A percentile compares a stretch with the other conserved stretches of the same genome.
Conservation (phyloP, 2,113 vertebrate genomes). For the Ceyx cyanopectus region DNA sequence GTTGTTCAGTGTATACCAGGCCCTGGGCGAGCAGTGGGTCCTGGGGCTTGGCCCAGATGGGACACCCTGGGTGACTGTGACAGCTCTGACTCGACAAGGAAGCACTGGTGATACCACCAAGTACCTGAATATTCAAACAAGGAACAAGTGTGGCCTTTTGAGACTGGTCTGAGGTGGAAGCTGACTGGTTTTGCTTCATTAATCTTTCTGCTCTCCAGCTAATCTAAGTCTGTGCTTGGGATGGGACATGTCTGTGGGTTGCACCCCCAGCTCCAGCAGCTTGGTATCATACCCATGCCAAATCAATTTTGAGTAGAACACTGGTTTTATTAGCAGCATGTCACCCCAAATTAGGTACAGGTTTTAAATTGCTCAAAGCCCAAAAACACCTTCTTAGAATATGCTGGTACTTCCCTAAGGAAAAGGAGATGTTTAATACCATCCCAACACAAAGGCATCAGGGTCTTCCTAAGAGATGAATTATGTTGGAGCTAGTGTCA, state of each 20-base stretch:
- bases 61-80: background rate
- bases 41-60: background rate
- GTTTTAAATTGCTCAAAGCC: background rate
- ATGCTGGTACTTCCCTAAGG: background rate
- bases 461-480: too few species aligned
- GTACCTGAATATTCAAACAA: background rate
- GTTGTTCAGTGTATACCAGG: too few species aligned
- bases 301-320: background rate
- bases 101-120: background rate
- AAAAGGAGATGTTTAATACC: background rate
- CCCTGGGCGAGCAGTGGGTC: background rate
- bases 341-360: too few species aligned
- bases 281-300: accelerated
- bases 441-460: background rate
- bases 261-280: background rate
- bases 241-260: background rate
- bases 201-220: background rate
- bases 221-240: background rate
- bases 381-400: accelerated
- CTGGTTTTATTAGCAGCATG: background rate
- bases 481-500: background rate
- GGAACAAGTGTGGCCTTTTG: background rate
- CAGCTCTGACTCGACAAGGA: background rate
- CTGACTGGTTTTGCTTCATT: background rate
- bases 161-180: background rate